Evolutionary conservation across 2,797 vertebrate genomes (phyloP).

Genomic region (Gallirallus australis): DNA sequence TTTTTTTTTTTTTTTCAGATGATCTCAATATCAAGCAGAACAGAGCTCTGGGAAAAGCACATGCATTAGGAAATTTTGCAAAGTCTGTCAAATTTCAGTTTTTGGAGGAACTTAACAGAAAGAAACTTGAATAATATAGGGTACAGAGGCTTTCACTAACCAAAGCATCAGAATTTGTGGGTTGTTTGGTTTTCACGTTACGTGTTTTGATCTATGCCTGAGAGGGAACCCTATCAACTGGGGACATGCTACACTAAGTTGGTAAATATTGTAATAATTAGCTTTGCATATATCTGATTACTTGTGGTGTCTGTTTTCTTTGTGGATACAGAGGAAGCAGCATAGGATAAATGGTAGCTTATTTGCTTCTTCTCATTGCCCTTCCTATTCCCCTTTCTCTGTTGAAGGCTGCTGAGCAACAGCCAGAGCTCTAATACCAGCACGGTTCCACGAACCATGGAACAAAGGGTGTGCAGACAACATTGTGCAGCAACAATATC

Average conservation of each 20-base stretch:
- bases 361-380: background rate
- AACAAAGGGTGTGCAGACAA: background rate
- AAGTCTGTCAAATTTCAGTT: background rate
- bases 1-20: background rate
- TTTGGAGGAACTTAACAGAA: background rate
- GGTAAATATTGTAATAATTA: slow-evolving; percentile 6
- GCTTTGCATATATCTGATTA: background rate
- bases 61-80: background rate
- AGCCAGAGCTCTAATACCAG: background rate
- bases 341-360: background rate
- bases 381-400: background rate
- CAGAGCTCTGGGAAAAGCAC: background rate
- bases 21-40: background rate
- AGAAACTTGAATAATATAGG: background rate
- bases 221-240: background rate
- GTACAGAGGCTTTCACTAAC: background rate
- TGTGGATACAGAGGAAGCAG: background rate
- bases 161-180: background rate
- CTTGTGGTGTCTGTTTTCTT: background rate
- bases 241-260: background rate
- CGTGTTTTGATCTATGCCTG: background rate
- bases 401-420: background rate
- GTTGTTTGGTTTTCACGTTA: background rate
- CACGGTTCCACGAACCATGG: background rate
- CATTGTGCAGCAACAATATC: background rate